Conservation (phyloP, 2,797 vertebrate genomes). For the Chanos chanos region DNA sequence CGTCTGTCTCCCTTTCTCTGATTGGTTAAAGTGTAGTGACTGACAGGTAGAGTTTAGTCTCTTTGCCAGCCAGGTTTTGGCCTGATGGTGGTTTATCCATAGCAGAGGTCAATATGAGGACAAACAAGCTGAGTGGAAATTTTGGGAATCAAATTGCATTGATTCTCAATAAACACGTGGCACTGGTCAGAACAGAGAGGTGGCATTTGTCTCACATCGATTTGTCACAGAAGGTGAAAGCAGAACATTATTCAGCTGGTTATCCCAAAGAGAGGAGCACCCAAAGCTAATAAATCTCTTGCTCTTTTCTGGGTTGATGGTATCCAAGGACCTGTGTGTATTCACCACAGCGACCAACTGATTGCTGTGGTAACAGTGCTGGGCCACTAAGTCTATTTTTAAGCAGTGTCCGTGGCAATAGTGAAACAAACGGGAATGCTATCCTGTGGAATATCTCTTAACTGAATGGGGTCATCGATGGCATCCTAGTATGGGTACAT, state of each 20-base stretch:
- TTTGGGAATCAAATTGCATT: neutral
- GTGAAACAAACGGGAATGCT: neutral
- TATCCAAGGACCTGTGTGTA: conserved; percentile 53
- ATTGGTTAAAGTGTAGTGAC: neutral
- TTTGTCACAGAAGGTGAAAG: neutral
- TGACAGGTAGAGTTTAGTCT: neutral
- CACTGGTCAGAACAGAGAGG: conserved; percentile 24
- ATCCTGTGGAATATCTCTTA: conserved; percentile 4
- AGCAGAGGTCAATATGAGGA: neutral
- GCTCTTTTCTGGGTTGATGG: conserved; percentile 48
- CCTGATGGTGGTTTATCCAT: neutral
- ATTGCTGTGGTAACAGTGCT: conserved; percentile 70
- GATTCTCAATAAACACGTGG: conserved; percentile 25
- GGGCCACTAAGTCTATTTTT: conserved; percentile 63
- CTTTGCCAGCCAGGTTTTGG: neutral
- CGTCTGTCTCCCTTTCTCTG: neutral
- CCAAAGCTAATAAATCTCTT: conserved; percentile 45
- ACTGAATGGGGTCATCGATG: conserved; percentile 5
- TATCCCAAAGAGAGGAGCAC: neutral
- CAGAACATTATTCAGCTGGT: neutral
- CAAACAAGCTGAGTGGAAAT: neutral
- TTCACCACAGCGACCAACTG: conserved; percentile 59
- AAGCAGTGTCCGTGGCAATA: conserved; percentile 48
- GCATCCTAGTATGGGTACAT: conserved; percentile 33
- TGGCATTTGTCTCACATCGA: neutral